Evolutionary conservation across 2,888 invertebrate genomes (phyloP), one percentile per base, ranked within the genome.

Genomic region (Agrotis exclamationis): DNA sequence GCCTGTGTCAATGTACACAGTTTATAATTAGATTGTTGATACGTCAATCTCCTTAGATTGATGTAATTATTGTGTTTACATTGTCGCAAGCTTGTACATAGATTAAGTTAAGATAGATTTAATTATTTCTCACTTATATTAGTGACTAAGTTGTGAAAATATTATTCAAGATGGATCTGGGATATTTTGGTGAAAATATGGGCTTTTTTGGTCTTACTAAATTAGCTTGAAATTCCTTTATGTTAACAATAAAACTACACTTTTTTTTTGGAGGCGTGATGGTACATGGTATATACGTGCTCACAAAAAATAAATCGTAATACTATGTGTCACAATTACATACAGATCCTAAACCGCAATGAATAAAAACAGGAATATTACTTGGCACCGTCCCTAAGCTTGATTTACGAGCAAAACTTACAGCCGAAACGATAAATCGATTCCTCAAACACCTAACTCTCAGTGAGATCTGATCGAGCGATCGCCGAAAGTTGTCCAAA

Each of bases 381-480:
- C 54, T 64, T 77, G 67, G 33, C 72, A 81, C 67, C 71, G 63
- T n/a, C 53, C 50, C 59, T 71, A 67, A 84, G 71, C 79, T 72
- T 74, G 85, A 85, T 85, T 79, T 79, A 83, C 60, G 69, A 79
- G 68, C 50, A 57, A 75, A 76, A 79, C 76, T 74, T 79, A 72
- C 62, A 63, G 51, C 39, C 65, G 56, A 76, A 74, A 70, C 65
- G 67, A 70, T 71, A 78, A 81, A 79, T 79, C 79, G 69, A 82
- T 84, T 71, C 56, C 68, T 72, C 68, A 62, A 82, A 81, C 72
- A 70, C 82, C 58, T 56, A 28, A 79, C 68, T 78, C 82, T 63
- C 79, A 50, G 24, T 63, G 68, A 65, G 58, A 72, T 65, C 72
- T 57, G 78, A 76, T 66, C 67, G 75, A 74, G 14, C 54, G 75